These are phyloP conservation scores for Phylloscopus trochilus DNA, from an alignment of 2,113 vertebrate species.

Conservation along the genomic window DNA sequence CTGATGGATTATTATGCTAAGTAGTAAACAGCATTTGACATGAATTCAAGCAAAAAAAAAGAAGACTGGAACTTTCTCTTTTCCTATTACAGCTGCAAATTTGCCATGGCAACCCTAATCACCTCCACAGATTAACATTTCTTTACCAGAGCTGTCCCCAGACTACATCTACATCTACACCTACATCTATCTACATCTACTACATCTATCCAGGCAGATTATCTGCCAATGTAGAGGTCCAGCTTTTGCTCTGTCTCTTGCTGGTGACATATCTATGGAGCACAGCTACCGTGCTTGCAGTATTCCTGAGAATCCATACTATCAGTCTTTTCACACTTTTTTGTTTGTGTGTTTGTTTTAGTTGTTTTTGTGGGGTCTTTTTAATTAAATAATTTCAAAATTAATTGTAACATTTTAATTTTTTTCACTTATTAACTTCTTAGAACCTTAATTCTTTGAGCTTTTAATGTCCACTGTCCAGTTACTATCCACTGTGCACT, in stretches of 20 bases:
- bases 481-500: neutral
- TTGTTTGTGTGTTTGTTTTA: neutral
- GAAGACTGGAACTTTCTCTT: neutral
- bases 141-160: neutral
- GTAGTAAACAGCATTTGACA: neutral
- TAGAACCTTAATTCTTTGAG: neutral
- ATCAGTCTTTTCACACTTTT: neutral
- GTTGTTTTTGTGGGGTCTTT: too few relatives aligned
- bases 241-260: neutral
- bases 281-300: neutral
- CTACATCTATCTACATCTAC: too few relatives aligned
- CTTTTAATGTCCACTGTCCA: neutral
- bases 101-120: neutral
- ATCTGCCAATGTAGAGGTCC: neutral
- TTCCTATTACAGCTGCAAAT: neutral
- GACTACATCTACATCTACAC: neutral
- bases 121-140: neutral
- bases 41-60: neutral
- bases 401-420: neutral
- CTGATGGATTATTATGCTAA: slow-evolving; percentile 20
- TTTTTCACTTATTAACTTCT: neutral
- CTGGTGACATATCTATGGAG: neutral
- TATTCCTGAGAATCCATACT: neutral
- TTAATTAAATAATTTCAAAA: neutral
- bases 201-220: neutral